A percentile compares a stretch with the other conserved stretches of the same genome.
Conservation (phyloP, 30 jellyfish, hydroid and myxozoan genomes). For the Hydractinia symbiolongicarpus region DNA sequence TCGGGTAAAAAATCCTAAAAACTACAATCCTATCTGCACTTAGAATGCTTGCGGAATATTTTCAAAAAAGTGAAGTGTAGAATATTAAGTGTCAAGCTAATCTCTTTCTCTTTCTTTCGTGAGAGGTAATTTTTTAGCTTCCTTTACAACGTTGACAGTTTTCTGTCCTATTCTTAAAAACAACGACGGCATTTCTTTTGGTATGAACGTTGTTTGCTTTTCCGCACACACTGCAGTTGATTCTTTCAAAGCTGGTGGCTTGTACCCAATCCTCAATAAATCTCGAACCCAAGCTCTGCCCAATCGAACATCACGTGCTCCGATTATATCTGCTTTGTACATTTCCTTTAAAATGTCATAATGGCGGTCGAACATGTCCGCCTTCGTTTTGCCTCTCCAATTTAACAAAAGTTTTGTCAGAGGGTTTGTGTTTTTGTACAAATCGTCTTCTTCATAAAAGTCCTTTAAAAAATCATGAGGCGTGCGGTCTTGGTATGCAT, state of each 20-base stretch:
- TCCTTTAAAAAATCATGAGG: conserved; percentile 75
- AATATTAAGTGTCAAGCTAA: background rate
- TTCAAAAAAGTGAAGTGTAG: no score
- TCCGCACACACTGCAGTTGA: conserved; percentile 28
- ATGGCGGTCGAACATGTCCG: conserved; percentile 64
- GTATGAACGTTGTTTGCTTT: conserved; percentile 30
- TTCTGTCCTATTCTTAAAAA: conserved; percentile 70
- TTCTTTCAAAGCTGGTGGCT: conserved; percentile 49
- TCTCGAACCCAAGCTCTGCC: conserved; percentile 92
- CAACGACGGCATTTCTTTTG: conserved; percentile 77
- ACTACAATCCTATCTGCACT: no score
- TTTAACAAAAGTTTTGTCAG: conserved; percentile 56
- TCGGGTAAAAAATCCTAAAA: no score
- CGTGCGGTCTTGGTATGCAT: conserved; percentile 92
- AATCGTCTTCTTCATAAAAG: conserved; percentile 75
- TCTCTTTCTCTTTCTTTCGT: conserved; percentile 13
- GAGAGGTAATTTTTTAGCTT: conserved; percentile 16
- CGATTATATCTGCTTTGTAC: conserved; percentile 62
- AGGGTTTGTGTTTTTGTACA: conserved; percentile 55
- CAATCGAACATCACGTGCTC: conserved; percentile 68
- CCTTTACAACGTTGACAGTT: conserved; percentile 48
- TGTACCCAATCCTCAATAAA: conserved; percentile 68
- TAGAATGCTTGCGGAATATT: no score
- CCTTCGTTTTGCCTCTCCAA: conserved; percentile 53
- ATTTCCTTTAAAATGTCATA: conserved; percentile 57